A percentile compares a stretch with the other conserved stretches of the same genome.
Evolutionary conservation across 2,888 invertebrate species (phyloP).

Genomic region (Drosophila emarginata): DNA sequence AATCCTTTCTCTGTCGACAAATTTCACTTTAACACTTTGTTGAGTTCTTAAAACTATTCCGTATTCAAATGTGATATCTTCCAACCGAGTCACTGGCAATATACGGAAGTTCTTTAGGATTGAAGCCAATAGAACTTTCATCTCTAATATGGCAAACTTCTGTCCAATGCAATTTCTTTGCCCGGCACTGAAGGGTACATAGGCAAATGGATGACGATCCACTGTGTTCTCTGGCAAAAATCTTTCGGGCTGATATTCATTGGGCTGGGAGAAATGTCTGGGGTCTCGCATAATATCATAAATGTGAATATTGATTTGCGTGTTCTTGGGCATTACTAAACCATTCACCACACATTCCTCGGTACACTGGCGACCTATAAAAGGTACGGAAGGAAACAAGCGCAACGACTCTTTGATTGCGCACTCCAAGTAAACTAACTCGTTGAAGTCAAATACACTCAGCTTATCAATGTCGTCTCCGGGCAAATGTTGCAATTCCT

Average conservation of each 20-base stretch:
- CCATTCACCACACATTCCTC: conserved; percentile 75
- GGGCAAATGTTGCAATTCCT: not conserved
- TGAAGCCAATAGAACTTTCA: conserved; percentile 85
- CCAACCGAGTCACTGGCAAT: conserved; percentile 83
- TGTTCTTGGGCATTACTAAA: conserved; percentile 61
- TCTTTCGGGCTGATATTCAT: conserved; percentile 71
- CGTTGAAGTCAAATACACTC: conserved; percentile 39
- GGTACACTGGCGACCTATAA: conserved; percentile 84
- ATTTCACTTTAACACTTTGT: conserved; percentile 78
- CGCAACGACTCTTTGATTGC: conserved; percentile 86
- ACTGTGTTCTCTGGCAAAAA: conserved; percentile 83
- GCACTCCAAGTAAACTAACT: conserved; percentile 83
- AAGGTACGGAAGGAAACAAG: conserved; percentile 86
- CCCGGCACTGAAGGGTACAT: conserved; percentile 79
- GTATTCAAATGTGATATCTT: conserved; percentile 81
- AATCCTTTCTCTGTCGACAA: conserved; percentile 22
- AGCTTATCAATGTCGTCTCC: conserved; percentile 32
- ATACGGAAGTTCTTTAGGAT: conserved; percentile 84
- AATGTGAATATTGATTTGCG: conserved; percentile 70
- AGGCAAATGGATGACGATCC: conserved; percentile 71
- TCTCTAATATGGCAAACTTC: conserved; percentile 86
- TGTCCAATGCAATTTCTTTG: conserved; percentile 79
- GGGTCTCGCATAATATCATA: conserved; percentile 72
- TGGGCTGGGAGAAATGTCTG: conserved; percentile 63
- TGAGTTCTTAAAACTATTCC: conserved; percentile 84